Base-by-base conservation (phyloP, 2,888 invertebrate genomes). In the Rhogogaster chlorosoma region DNA sequence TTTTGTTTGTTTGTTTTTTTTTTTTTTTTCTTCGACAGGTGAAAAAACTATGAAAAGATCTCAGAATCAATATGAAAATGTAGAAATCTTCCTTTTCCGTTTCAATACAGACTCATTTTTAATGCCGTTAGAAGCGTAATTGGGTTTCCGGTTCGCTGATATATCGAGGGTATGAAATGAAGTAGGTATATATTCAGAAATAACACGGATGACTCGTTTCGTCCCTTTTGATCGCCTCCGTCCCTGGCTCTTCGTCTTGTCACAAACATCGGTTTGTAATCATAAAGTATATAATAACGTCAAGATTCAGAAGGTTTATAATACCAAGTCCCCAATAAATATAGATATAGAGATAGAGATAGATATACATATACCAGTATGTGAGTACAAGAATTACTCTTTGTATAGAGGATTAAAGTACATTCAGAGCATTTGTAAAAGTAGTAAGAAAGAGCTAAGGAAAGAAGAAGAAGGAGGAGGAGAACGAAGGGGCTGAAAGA, bases 281-380 rank as follows among this genome's bases (percentile, higher is more conserved):
- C 70, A 71, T 29, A 71, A 71, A 29, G 38, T n/a, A 36, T 71
- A 26, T 61, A 61, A 61, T 38, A 36, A 70, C n/a, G 36, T 70
- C 36, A 36, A 70, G 70, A 36, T 70, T 70, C 70, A 70, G 36
- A 36, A 70, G 70, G 15, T 32, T 70, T 32, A 32, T 32, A 26
- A 61, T 26, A 61, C n/a, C 26, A 26, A 26, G 10, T 61, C 61
- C 5, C 49, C 49, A 18, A 49, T 49, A 49, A 18, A 49, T n/a
- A n/a, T 49, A 49, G 0, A 49, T n/a, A 6, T 2, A 49, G 5
- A 1, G 0, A 49, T 6, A n/a, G 6, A 49, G 6, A 53, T n/a
- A n/a, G 15, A 15, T 49, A 53, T 53, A 53, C 5, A n/a, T n/a
- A 53, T n/a, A 45, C 12, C 12, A 1, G n/a, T 18, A n/a, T 49